Percentiles rank a stretch among this genome's conserved stretches.
Evolutionary conservation across 2,888 invertebrate species (phyloP).

Genomic region (Caenorhabditis becei): DNA sequence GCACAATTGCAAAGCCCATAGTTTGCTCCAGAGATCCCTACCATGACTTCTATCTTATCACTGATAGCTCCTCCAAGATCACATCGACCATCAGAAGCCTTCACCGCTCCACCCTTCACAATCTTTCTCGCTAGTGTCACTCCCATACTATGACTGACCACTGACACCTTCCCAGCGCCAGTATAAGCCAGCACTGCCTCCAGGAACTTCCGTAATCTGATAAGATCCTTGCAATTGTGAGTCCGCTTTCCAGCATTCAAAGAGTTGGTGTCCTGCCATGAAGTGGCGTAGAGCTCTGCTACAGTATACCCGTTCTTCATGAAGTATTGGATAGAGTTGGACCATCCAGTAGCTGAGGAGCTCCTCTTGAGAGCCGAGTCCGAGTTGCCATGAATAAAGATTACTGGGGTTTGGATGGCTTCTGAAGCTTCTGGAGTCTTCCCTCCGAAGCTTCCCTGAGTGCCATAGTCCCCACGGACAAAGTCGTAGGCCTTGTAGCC

Average conservation of each 20-base stretch:
- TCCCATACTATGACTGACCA: slow-evolving; percentile 73
- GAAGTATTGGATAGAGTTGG: slow-evolving; percentile 59
- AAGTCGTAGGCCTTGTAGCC: too few relatives aligned
- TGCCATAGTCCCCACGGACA: too few relatives aligned
- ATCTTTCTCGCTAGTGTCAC: slow-evolving; percentile 70
- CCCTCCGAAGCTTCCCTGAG: too few relatives aligned
- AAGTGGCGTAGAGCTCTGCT: slow-evolving; percentile 71
- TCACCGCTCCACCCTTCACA: slow-evolving; percentile 69
- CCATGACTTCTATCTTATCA: slow-evolving; percentile 61
- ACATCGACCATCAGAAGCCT: slow-evolving; percentile 48
- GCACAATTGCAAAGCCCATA: slow-evolving; percentile 68
- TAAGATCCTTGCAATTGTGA: slow-evolving; percentile 66
- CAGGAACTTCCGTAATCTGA: slow-evolving; percentile 64
- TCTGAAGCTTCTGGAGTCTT: too few relatives aligned
- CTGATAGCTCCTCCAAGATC: too few relatives aligned
- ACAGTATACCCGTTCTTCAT: slow-evolving; percentile 56
- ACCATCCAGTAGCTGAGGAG: slow-evolving; percentile 61
- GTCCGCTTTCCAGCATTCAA: slow-evolving; percentile 51
- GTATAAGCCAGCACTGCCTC: slow-evolving; percentile 68
- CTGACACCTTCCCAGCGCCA: slow-evolving; percentile 44
- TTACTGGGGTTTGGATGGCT: slow-evolving; percentile 25
- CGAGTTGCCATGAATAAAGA: slow-evolving; percentile 70
- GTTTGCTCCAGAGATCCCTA: slow-evolving; percentile 70
- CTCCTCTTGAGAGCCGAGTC: slow-evolving; percentile 59
- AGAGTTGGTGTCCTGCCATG: slow-evolving; percentile 69